Conservation (phyloP, 1,140 invertebrate genomes). For the Apocrypta bakeri region DNA sequence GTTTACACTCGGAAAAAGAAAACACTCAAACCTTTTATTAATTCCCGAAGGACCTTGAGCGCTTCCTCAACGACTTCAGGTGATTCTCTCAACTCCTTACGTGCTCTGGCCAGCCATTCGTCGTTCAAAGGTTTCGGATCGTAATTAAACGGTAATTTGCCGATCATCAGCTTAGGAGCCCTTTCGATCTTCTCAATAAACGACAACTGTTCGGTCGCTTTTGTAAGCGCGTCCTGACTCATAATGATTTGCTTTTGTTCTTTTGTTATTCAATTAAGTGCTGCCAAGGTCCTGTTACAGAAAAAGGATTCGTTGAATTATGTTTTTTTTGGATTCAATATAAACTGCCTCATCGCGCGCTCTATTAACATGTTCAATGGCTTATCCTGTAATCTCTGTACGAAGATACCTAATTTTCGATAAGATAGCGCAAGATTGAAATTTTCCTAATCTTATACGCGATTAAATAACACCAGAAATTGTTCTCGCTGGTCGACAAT, state of each 20-base stretch:
- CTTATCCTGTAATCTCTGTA: too few species aligned
- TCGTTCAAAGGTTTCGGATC: slow-evolving; percentile 57
- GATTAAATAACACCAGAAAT: too few species aligned
- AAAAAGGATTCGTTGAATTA: neutral
- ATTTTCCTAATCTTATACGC: too few species aligned
- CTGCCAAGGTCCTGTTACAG: neutral
- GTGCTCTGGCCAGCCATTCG: slow-evolving; percentile 59
- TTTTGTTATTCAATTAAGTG: too few species aligned
- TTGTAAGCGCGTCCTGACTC: neutral
- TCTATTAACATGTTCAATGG: too few species aligned
- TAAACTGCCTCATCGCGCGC: too few species aligned
- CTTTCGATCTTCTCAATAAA: slow-evolving; percentile 22
- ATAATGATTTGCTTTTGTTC: neutral
- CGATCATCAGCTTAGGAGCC: slow-evolving; percentile 54
- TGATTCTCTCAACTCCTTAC: slow-evolving; percentile 71
- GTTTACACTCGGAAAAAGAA: too few species aligned
- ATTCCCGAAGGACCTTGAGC: slow-evolving; percentile 62
- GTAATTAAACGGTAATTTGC: slow-evolving; percentile 53
- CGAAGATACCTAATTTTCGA: too few species aligned
- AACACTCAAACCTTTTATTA: slow-evolving; percentile 73
- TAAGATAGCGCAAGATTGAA: too few species aligned
- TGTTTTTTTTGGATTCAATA: neutral
- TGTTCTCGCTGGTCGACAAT: too few species aligned
- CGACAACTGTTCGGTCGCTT: slow-evolving; percentile 20
- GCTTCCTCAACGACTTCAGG: slow-evolving; percentile 65